Base-by-base conservation (phyloP, 1,140 invertebrate genomes). In the Bombus difficillimus region DNA sequence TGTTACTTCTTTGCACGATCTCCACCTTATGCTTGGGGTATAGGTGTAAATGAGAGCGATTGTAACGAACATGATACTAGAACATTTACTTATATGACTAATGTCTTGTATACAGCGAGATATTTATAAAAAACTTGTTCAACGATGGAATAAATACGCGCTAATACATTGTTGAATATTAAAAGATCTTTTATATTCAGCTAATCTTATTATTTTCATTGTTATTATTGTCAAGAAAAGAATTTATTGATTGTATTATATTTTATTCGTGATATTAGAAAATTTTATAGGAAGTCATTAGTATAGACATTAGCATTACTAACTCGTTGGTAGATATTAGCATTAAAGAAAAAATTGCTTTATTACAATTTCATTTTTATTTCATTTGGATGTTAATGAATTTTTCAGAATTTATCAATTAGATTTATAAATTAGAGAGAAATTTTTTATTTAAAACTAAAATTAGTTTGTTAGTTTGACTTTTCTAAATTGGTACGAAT, bases 1-100 rank as follows among this genome's bases (percentile, higher is more conserved):
- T 57, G 43, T 73, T 79, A 85, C 25, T 85, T 74, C 37, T 47
- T 74, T n/a, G 47, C 69, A 47, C 79, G 47, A 75, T 43, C 34
- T 37, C 18, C 18, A 37, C 10, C 32, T 74, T 73, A 25, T 39
- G 22, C 69, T 75, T 28, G 6, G n/a, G 41, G 6, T 34, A n/a
- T 32, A 34, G 32, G 1, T 28, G 22, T 37, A 79, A 3, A 25
- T 18, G 22, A 13, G 25, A 25, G 10, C 74, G 28, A 32, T 22
- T 32, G 25, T 15, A 57, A 41, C 8, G 2, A 32, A 47, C 0
- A 18, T 3, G 15, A 18, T n/a, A 66, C 12, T 41, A n/a, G 43
- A 41, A 3, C 5, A 22, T 15, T 43, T 28, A n/a, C 13, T 34
- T 73, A 15, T 43, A 32, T 28, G n/a, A 73, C 0, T 18, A n/a